phyloP scores from a whole-genome alignment of 2,888 invertebrate species.

The Drosophila barbarae region DNA sequence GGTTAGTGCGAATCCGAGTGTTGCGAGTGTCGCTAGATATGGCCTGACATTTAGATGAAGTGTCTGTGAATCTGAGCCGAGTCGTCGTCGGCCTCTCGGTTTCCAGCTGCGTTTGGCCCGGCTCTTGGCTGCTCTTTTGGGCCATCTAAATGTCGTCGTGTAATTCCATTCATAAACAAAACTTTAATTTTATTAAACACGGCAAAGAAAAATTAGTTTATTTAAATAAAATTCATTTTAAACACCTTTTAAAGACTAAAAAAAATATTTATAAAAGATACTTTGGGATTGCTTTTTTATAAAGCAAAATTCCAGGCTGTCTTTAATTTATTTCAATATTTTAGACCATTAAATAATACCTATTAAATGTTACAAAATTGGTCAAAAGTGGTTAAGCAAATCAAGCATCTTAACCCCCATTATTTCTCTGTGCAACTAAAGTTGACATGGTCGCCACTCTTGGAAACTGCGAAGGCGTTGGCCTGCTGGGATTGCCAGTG shows the following conservation, averaged over 20 bases:
- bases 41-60: conserved; percentile 79
- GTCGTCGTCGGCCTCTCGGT: conserved; percentile 37
- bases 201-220: not conserved
- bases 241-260: no score
- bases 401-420: not conserved
- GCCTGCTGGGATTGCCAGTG: conserved; percentile 28
- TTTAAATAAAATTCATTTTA: no score
- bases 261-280: not conserved
- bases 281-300: not conserved
- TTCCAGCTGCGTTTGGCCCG: conserved; percentile 60
- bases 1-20: conserved; percentile 42
- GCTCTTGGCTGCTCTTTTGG: conserved; percentile 28
- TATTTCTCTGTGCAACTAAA: conserved; percentile 13
- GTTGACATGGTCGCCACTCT: conserved; percentile 53
- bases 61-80: conserved; percentile 74
- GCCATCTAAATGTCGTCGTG: conserved; percentile 54
- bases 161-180: conserved; percentile 79
- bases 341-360: not conserved
- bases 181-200: conserved; percentile 73
- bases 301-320: not conserved
- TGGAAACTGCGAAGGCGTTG: conserved; percentile 50
- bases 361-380: not conserved
- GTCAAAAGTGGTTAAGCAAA: no score
- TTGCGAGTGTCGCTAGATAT: conserved; percentile 75
- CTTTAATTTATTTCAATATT: not conserved